Evolutionary conservation across 2,113 vertebrate genomes (phyloP).

Genomic region (Lamprotornis superbus): DNA sequence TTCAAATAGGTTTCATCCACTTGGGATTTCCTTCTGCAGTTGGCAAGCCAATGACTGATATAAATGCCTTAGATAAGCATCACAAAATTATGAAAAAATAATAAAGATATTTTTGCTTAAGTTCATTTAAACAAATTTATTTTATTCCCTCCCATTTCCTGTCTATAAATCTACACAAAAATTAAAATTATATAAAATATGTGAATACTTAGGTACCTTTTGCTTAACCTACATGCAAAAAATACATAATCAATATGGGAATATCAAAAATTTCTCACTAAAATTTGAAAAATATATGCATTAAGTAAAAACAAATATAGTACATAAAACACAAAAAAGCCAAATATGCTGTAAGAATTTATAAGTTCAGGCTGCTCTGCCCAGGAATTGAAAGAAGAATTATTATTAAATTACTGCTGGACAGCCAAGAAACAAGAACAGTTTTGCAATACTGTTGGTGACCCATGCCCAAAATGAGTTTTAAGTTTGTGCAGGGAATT

Average conservation of each 20-base stretch:
- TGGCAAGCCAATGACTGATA: neutral
- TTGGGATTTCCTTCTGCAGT: constrained; percentile 3
- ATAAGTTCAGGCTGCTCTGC: neutral
- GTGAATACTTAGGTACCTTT: neutral
- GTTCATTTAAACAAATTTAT: neutral
- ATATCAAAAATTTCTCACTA: neutral
- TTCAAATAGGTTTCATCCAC: constrained; percentile 17
- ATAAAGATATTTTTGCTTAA: neutral
- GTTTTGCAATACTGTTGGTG: neutral
- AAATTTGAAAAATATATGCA: neutral
- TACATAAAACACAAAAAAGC: neutral
- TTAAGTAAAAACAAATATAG: neutral
- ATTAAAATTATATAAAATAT: neutral
- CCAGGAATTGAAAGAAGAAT: neutral
- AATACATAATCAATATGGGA: neutral
- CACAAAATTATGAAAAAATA: neutral
- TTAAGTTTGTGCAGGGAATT: neutral
- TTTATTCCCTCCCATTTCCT: neutral
- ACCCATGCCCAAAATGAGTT: neutral
- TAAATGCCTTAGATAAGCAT: neutral
- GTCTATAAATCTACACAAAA: neutral
- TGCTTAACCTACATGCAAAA: neutral
- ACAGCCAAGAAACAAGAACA: neutral
- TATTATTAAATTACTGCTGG: neutral
- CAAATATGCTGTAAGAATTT: neutral